Percentiles rank a stretch among this genome's conserved stretches.
phyloP scores from a whole-genome alignment of 2,113 vertebrate species.

The Barnardius zonarius region DNA sequence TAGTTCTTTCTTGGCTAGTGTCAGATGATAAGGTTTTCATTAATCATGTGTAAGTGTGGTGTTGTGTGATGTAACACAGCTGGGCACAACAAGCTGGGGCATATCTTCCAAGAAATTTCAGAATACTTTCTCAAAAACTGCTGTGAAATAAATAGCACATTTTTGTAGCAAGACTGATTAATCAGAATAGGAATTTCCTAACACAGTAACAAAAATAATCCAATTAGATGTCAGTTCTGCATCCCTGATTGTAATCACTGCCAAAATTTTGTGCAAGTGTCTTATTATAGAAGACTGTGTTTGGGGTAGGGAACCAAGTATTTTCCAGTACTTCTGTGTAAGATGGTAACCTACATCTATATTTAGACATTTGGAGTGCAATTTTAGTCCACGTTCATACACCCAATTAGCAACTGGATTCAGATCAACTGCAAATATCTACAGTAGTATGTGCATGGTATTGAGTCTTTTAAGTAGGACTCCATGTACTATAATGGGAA shows the following conservation, averaged over 20 bases:
- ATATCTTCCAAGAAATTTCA: conserved; percentile 5
- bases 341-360: background rate
- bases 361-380: background rate
- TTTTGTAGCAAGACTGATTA: background rate
- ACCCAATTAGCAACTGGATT: background rate
- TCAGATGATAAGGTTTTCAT: background rate
- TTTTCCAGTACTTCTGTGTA: background rate
- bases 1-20: background rate
- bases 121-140: background rate
- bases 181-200: conserved; percentile 4
- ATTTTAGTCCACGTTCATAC: background rate
- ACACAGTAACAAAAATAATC: conserved; percentile 1
- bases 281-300: background rate
- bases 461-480: background rate
- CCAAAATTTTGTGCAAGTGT: background rate
- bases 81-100: conserved; percentile 4
- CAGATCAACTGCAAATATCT: background rate
- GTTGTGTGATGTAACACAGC: background rate
- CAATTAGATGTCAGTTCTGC: background rate
- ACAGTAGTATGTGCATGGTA: background rate
- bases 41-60: background rate
- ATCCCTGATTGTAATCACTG: background rate
- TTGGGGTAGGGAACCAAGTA: background rate
- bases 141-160: background rate
- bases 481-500: background rate